Base-by-base conservation (phyloP, 1,140 invertebrate genomes). In the Microvelia longipes region DNA sequence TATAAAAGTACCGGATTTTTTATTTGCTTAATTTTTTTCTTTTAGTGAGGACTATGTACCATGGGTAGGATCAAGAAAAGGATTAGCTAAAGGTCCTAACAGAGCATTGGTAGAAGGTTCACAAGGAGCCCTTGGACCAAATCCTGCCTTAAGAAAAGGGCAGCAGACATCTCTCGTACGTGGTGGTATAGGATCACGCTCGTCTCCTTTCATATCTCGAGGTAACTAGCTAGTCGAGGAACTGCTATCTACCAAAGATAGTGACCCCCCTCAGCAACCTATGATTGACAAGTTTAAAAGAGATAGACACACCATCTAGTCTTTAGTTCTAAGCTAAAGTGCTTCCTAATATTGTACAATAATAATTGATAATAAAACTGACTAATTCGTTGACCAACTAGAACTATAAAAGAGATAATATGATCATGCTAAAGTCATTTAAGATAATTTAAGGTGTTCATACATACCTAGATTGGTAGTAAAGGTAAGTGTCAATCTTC, bases 21-120 rank as follows among this genome's bases (percentile, higher is more conserved):
- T n/a, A n/a, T n/a, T n/a, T n/a, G n/a, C n/a, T n/a, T n/a, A n/a
- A n/a, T n/a, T n/a, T n/a, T n/a, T n/a, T n/a, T n/a, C n/a, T n/a
- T n/a, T n/a, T 69, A 89, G 87, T 68, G 83, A 84, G 28, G 87
- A 88, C 75, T 89, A 89, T 77, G 82, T 87, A 19, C 84, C 86
- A 14, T 89, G 87, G 87, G 85, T 85, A 72, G 87, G 87, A 24
- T 83, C 87, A 14, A 84, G 88, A 79, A 80, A 83, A 5, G 78
- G 77, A 71, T 75, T 86, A 14, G 73, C 83, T 0, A 79, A 80
- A 71, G 87, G 87, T 1, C 77, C 83, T 0, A 82, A 88, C 77
- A 29, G 76, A 27, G 77, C 71, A 26, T 74, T 87, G 11, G 73
- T 85, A 24, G 74, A 75, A 14, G 80, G 79, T 68, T 73, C 74